Percentiles rank a stretch among this genome's conserved stretches.
phyloP scores from a whole-genome alignment of 2,113 vertebrate species.

The Coracopsis vasa region DNA sequence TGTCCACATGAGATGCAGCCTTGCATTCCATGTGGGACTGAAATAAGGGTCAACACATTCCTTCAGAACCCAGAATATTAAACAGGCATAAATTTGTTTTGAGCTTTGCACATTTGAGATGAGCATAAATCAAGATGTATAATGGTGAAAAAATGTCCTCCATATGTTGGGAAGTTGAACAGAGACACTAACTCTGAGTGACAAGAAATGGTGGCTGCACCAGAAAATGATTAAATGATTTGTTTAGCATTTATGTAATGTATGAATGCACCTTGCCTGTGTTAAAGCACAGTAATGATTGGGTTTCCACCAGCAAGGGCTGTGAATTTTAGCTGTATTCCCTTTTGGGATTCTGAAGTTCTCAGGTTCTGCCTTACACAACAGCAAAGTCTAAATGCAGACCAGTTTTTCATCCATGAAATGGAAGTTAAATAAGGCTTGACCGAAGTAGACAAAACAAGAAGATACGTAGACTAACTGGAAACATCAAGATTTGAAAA shows the following conservation, averaged over 20 bases:
- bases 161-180: background rate
- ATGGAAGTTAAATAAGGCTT: conserved; percentile 54
- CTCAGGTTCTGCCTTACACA: conserved; percentile 68
- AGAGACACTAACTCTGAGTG: background rate
- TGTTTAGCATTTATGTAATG: conserved; percentile 28
- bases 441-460: conserved; percentile 80
- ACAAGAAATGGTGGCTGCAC: conserved; percentile 13
- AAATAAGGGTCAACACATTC: background rate
- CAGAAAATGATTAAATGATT: conserved; percentile 1
- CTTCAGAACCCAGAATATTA: conserved; percentile 6
- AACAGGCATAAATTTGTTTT: conserved; percentile 5
- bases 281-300: conserved; percentile 11
- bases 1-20: conserved; percentile 28
- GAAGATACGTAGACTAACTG: conserved; percentile 74
- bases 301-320: conserved; percentile 55
- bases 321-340: conserved; percentile 45
- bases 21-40: background rate
- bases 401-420: conserved; percentile 47
- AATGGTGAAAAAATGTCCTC: background rate
- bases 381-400: conserved; percentile 37
- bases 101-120: background rate
- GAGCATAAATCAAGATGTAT: background rate
- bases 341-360: conserved; percentile 46
- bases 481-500: conserved; percentile 77
- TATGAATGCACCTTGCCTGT: conserved; percentile 51